phyloP scores from a whole-genome alignment of 1,140 invertebrate species.

The Leptopilina clavipes region DNA sequence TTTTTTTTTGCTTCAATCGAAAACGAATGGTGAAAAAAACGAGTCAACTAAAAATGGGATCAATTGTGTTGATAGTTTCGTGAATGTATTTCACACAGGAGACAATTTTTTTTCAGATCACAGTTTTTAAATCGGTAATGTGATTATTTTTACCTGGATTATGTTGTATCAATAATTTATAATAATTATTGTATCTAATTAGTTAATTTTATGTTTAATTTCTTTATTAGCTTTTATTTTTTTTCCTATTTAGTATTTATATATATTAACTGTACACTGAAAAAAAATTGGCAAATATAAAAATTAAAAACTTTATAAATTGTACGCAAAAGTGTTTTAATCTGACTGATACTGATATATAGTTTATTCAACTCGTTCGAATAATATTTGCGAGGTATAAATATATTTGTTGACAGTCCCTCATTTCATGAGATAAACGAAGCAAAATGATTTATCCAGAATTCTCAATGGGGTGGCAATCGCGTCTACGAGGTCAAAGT shows the following conservation, averaged over 20 bases:
- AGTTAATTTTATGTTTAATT: too few relatives aligned
- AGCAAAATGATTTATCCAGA: slow-evolving; percentile 20
- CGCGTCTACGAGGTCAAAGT: not conserved
- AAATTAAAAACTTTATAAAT: too few relatives aligned
- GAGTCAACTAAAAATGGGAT: not conserved
- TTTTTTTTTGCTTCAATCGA: slow-evolving; percentile 35
- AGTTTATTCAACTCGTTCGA: too few relatives aligned
- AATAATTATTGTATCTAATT: too few relatives aligned
- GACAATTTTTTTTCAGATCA: not conserved
- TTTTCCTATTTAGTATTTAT: too few relatives aligned
- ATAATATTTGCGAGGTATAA: not conserved
- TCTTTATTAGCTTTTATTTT: too few relatives aligned
- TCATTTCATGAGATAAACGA: slow-evolving; percentile 13
- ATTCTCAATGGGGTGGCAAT: slow-evolving; percentile 25
- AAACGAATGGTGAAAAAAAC: slow-evolving; percentile 18
- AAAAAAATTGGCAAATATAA: too few relatives aligned
- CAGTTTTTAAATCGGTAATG: too few relatives aligned
- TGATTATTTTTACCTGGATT: too few relatives aligned
- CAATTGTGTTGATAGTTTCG: not conserved
- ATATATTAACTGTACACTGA: too few relatives aligned
- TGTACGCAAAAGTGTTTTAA: not conserved
- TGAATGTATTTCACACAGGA: too few relatives aligned
- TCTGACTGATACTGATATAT: not conserved
- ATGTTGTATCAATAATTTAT: too few relatives aligned
- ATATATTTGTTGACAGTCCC: not conserved